Base-by-base conservation (phyloP, 2,113 vertebrate species). In the Noctilio leporinus region DNA sequence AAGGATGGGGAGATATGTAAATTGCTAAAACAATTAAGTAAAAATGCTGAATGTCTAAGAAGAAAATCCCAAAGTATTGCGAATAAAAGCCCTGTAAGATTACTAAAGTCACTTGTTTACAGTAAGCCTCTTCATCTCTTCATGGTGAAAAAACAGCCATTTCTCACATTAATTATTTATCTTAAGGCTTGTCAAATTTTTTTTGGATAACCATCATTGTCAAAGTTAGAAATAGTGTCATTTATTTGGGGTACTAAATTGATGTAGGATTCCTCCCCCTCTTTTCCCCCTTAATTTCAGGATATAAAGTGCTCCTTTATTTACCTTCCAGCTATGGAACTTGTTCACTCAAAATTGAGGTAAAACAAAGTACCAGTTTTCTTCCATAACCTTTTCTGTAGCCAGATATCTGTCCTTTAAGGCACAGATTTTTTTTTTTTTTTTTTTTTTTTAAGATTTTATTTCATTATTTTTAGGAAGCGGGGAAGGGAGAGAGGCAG, bases 111-210 rank as follows among this genome's bases (percentile, higher is more conserved):
- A n/a, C 24, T 38, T 43, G 53, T 90, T 90, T 73, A 67, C 10
- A n/a, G 1, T 86, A 62, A 84, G n/a, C 55, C 17, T 82, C 15
- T 59, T 59, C 22, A 59, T 57, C 55, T 57, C 0, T 59, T 95
- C 33, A 82, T 86, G 72, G n/a, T 70, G 70, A 85, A 90, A 67
- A 93, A 93, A n/a, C 19, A 86, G 17, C n/a, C 53, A n/a, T 92
- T 82, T 94, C 38, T 89, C 35, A 64, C 40, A 76, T 65, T 95
- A 53, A 47, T 91, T 67, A 33, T 83, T 33, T 75, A 89, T 51
- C 59, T 87, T 51, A 49, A 67, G 35, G 2, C 53, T 86, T 49
- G 24, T 84, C 35, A 77, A 1, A 78, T 86, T 89, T 91, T 95
- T 95, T 95, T 93, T 8, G 77, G 30, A n/a, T 15, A 72, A 3